Evolutionary conservation across 2,113 vertebrate genomes (phyloP).

Genomic region (Ceuthmochares aereus): DNA sequence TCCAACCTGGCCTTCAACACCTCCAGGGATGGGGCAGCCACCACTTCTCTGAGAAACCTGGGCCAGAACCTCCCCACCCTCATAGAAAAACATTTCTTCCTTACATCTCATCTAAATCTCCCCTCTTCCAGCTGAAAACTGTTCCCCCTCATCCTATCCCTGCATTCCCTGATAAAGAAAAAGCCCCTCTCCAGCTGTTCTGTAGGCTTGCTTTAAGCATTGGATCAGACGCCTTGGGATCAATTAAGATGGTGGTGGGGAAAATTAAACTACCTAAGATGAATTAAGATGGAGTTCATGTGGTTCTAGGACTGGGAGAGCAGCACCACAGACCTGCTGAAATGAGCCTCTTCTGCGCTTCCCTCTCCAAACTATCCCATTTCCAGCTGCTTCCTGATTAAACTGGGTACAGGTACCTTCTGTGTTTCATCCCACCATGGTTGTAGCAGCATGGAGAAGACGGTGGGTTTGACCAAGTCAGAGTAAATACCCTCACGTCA

Average conservation of each 20-base stretch:
- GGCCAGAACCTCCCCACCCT: too few species aligned
- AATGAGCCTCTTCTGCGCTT: neutral
- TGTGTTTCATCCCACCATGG: neutral
- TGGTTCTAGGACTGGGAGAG: neutral
- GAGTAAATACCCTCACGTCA: neutral
- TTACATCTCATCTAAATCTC: too few species aligned
- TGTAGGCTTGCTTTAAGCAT: too few species aligned
- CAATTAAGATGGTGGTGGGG: too few species aligned
- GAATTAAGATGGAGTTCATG: neutral
- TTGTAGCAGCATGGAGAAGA: neutral
- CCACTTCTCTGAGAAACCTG: too few species aligned
- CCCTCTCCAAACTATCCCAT: neutral
- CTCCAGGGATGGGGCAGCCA: too few species aligned
- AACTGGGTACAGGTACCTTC: neutral
- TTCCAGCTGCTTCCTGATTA: neutral
- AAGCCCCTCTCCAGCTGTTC: too few species aligned
- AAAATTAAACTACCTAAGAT: neutral
- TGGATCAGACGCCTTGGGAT: neutral
- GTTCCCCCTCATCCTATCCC: too few species aligned
- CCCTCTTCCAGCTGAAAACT: too few species aligned
- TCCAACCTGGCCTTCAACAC: too few species aligned
- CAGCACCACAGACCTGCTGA: neutral
- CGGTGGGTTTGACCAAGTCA: neutral
- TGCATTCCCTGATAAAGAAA: too few species aligned
- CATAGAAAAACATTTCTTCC: too few species aligned